Evolutionary conservation across 1,140 invertebrate genomes (phyloP).

Genomic region (Trachymyrmex septentrionalis): DNA sequence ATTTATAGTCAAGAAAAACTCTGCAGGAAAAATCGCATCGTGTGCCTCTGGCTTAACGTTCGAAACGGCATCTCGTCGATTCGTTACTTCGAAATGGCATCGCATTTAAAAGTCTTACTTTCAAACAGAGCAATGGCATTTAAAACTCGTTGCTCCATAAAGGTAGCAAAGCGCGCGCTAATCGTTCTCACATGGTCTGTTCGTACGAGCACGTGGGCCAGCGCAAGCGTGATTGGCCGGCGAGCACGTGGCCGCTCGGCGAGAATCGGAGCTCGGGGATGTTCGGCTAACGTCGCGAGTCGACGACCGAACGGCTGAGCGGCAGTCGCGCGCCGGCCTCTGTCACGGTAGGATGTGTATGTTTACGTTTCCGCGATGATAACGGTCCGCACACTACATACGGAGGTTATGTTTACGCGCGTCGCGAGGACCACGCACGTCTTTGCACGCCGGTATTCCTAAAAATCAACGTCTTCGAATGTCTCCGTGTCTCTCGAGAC

Average conservation of each 20-base stretch:
- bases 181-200: background rate
- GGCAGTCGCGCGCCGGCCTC: constrained; percentile 86
- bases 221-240: constrained; percentile 6
- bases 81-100: background rate
- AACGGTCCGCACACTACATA: constrained; percentile 56
- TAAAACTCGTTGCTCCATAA: background rate
- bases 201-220: constrained; percentile 64
- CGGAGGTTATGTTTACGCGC: constrained; percentile 78
- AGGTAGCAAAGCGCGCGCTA: background rate
- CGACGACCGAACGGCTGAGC: constrained; percentile 66
- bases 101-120: background rate
- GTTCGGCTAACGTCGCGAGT: constrained; percentile 66
- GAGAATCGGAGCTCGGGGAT: constrained; percentile 48
- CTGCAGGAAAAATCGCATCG: too few species aligned
- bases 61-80: background rate
- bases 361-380: constrained; percentile 74
- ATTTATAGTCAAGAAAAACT: too few species aligned
- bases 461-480: background rate
- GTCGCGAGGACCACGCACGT: constrained; percentile 50
- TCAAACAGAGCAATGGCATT: background rate
- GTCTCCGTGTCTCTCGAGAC: constrained; percentile 8
- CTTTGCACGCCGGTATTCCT: constrained; percentile 21
- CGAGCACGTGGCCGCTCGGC: constrained; percentile 69
- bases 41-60: background rate
- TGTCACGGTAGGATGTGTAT: constrained; percentile 82